phyloP scores from a whole-genome alignment of 2,888 invertebrate genomes.

The Prosapia bicincta region DNA sequence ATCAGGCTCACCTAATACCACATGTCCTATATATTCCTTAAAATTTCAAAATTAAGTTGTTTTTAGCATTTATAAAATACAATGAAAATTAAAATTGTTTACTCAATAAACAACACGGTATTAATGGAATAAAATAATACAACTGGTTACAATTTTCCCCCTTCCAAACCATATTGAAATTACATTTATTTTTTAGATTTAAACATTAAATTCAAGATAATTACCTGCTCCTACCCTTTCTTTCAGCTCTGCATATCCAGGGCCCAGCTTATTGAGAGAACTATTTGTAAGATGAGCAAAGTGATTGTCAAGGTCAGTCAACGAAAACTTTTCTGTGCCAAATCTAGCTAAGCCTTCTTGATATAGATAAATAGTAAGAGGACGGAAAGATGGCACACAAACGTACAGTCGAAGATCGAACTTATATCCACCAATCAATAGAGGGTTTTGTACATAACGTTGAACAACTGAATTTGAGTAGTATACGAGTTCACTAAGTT shows the following conservation, averaged over 20 bases:
- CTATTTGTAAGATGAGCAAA: conserved; percentile 90
- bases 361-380: conserved; percentile 83
- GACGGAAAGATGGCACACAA: conserved; percentile 82
- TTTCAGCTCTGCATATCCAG: conserved; percentile 76
- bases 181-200: too few relatives aligned
- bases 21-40: too few relatives aligned
- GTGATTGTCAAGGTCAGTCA: conserved; percentile 78
- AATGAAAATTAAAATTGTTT: too few relatives aligned
- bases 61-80: too few relatives aligned
- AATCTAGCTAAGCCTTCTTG: conserved; percentile 77
- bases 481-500: conserved; percentile 71
- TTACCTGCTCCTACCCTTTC: conserved; percentile 76
- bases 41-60: too few relatives aligned
- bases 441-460: conserved; percentile 71
- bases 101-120: too few relatives aligned
- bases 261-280: conserved; percentile 84
- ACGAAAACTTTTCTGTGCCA: conserved; percentile 79
- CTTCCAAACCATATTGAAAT: too few relatives aligned
- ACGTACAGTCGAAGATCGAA: conserved; percentile 90
- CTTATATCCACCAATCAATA: conserved; percentile 84
- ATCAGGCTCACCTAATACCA: too few relatives aligned
- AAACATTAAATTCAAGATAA: too few relatives aligned
- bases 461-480: conserved; percentile 78
- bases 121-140: too few relatives aligned
- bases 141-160: too few relatives aligned